Base-by-base conservation (phyloP, 2,888 invertebrate species). In the Hydropsyche betteni region DNA sequence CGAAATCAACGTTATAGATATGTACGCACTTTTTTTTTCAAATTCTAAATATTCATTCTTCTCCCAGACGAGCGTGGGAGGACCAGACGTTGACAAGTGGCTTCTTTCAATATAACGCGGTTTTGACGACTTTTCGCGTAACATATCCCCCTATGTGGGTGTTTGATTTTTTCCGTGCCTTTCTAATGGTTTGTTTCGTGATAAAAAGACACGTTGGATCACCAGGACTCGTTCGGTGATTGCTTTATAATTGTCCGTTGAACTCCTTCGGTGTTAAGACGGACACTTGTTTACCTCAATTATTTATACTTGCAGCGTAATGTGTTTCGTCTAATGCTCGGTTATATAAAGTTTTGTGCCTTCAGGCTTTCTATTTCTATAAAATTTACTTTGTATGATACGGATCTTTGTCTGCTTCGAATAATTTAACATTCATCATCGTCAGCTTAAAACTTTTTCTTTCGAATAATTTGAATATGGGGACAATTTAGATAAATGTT, bases 231-330 rank as follows among this genome's bases (percentile, higher is more conserved):
- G 24, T 8, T 58, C 8, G 58, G 16, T 24, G 24, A 58, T 58
- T 58, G 58, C 58, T 58, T 58, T 58, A 58, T 58, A 58, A 58
- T 58, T 58, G 16, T 58, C 58, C 5, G 53, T 53, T 16, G 53
- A 24, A 58, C 58, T 58, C 58, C 58, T 58, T 58, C 58, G 58
- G 58, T 24, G 14, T 24, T 58, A 44, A 24, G 58, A 58, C 24
- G 5, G 16, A 53, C 16, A 14, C 16, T 8, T 16, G 16, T 58
- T 1, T 24, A 58, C 58, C 58, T 58, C 58, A 8, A 58, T 58
- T 58, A 58, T 58, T 53, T 16, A 53, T 53, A 53, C 53, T 14
- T 53, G 14, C 16, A 14, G 53, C 16, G 53, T 58, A 58, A 8
- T 58, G 58, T 24, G 16, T 16, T n/a, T 58, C 44, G 10, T 44